A percentile compares a stretch with the other conserved stretches of the same genome.
phyloP scores from a whole-genome alignment of 2,113 vertebrate genomes.

The Lathamus discolor region DNA sequence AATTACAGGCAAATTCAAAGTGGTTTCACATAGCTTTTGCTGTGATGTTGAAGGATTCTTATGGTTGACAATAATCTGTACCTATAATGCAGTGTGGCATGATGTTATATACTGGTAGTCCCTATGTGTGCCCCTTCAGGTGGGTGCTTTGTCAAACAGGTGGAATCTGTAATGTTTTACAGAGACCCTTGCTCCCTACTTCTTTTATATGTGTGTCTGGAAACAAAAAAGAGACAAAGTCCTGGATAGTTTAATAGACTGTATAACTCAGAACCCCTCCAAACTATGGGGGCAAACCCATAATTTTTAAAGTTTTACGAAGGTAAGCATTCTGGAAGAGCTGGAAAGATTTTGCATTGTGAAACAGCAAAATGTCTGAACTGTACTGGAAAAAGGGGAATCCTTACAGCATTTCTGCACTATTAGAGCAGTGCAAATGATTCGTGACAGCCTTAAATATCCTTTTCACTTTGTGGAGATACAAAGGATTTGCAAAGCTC shows the following conservation, averaged over 20 bases:
- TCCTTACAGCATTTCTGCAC: background rate
- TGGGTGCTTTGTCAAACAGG: background rate
- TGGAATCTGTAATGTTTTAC: background rate
- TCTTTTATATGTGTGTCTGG: background rate
- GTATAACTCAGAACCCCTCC: accelerated
- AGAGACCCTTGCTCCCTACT: background rate
- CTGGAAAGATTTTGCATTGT: background rate
- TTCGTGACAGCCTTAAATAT: background rate
- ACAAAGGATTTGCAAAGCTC: background rate
- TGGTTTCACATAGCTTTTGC: background rate
- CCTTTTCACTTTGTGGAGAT: background rate
- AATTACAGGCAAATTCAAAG: slow-evolving; percentile 1
- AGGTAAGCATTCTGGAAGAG: background rate
- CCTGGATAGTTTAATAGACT: background rate
- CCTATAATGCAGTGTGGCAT: background rate
- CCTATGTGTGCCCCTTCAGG: background rate
- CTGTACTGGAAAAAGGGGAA: background rate
- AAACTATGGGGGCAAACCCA: background rate
- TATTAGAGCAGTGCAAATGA: background rate
- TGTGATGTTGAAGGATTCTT: background rate
- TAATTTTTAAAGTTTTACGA: background rate
- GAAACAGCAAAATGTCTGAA: background rate
- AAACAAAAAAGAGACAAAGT: background rate
- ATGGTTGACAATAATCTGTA: background rate
- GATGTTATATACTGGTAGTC: background rate